These are phyloP conservation scores for Enchytraeus crypticus DNA, from an alignment of 2,888 invertebrate genomes.

Conservation along the genomic window DNA sequence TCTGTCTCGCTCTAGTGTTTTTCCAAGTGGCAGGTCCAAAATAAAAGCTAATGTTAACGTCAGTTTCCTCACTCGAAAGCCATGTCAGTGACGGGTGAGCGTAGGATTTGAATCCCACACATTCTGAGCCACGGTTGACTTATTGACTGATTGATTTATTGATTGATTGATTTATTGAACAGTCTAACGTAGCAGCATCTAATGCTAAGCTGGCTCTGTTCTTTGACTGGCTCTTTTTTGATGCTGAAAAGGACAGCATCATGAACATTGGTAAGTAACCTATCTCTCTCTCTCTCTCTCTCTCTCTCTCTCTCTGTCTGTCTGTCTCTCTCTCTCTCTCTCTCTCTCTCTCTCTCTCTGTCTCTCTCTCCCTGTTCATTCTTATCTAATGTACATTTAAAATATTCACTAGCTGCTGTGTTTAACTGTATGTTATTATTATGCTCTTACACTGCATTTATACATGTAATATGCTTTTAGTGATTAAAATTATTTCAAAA, in stretches of 20 bases:
- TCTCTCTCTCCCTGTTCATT: not conserved
- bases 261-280: constrained; percentile 68
- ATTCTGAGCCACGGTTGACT: too few species aligned
- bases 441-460: not conserved
- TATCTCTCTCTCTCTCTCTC: too few species aligned
- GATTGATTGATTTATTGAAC: too few species aligned
- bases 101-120: too few species aligned
- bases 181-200: constrained; percentile 73
- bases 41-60: too few species aligned
- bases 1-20: too few species aligned
- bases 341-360: not conserved
- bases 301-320: not conserved
- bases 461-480: too few species aligned
- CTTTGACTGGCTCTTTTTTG: constrained; percentile 87
- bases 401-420: not conserved
- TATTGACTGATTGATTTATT: too few species aligned
- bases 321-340: not conserved
- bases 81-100: too few species aligned
- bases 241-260: constrained; percentile 80
- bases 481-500: too few species aligned
- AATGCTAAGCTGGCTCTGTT: constrained; percentile 84
- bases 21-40: too few species aligned
- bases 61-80: too few species aligned
- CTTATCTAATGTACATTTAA: not conserved
- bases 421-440: not conserved